Evolutionary conservation across 2,888 invertebrate species (phyloP).

Genomic region (Luperina testacea): DNA sequence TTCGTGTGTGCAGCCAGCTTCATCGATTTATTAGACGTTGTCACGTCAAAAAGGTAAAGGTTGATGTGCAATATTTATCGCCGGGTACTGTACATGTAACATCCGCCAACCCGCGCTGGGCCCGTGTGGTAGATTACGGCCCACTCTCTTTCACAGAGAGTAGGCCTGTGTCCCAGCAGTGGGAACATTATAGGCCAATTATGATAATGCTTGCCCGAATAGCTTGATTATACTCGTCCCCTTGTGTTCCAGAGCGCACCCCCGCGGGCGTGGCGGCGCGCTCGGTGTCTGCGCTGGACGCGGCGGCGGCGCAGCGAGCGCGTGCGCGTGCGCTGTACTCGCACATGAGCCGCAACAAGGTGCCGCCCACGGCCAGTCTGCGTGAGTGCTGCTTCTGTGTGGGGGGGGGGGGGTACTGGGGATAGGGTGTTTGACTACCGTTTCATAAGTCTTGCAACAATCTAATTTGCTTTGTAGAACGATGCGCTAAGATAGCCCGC

Average conservation of each 20-base stretch:
- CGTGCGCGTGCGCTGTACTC: slow-evolving; percentile 95
- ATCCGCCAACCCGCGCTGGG: too few relatives aligned
- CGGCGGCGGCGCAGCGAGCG: slow-evolving; percentile 97
- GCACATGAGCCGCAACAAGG: slow-evolving; percentile 94
- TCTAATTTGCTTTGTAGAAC: too few relatives aligned
- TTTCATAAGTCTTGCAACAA: background rate
- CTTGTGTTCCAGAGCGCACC: slow-evolving; percentile 80
- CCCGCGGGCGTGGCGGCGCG: slow-evolving; percentile 86
- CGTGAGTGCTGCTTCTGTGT: slow-evolving; percentile 90
- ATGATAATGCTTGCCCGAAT: background rate
- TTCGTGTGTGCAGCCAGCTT: too few relatives aligned
- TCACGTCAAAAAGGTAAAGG: too few relatives aligned
- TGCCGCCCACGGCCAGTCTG: slow-evolving; percentile 85
- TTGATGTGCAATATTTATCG: too few relatives aligned
- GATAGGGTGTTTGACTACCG: background rate
- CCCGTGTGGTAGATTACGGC: too few relatives aligned
- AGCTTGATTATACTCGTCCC: background rate
- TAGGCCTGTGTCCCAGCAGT: too few relatives aligned
- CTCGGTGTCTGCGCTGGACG: slow-evolving; percentile 98
- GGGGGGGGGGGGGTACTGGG: background rate
- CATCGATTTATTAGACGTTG: too few relatives aligned
- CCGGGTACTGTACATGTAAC: too few relatives aligned
- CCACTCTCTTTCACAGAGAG: too few relatives aligned
- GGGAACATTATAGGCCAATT: too few relatives aligned
- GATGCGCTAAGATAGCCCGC: too few relatives aligned